Evolutionary conservation across 2,113 vertebrate genomes (phyloP).

Genomic region (Lagopus muta): DNA sequence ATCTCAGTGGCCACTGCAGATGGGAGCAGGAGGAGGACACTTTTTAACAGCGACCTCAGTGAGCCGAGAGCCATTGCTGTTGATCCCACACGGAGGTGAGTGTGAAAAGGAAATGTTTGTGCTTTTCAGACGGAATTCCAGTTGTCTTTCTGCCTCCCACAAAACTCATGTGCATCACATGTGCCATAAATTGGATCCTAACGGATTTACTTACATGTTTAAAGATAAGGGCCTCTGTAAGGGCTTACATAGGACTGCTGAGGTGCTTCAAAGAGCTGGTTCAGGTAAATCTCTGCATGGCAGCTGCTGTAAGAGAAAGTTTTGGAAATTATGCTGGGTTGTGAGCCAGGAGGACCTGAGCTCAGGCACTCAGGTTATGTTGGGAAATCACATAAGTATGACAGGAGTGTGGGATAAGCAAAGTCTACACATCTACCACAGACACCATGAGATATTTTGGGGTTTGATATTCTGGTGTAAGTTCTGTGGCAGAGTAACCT

Average conservation of each 20-base stretch:
- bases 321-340: not conserved
- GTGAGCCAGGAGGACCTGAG: not conserved
- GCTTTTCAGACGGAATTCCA: not conserved
- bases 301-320: not conserved
- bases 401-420: not conserved
- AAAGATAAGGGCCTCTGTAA: no score
- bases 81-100: slow-evolving; percentile 93
- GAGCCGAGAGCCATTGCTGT: slow-evolving; percentile 95
- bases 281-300: not conserved
- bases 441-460: not conserved
- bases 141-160: not conserved
- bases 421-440: not conserved
- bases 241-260: not conserved
- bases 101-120: not conserved
- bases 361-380: not conserved
- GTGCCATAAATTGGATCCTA: not conserved
- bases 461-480: not conserved
- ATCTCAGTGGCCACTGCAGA: slow-evolving; percentile 93
- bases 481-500: not conserved
- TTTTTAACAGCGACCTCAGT: slow-evolving; percentile 88
- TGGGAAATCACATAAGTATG: not conserved
- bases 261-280: not conserved
- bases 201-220: no score
- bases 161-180: not conserved
- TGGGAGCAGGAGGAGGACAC: slow-evolving; percentile 88